These are phyloP conservation scores for Dermochelys coriacea DNA, from an alignment of 2,797 vertebrate species.

Conservation along the genomic window DNA sequence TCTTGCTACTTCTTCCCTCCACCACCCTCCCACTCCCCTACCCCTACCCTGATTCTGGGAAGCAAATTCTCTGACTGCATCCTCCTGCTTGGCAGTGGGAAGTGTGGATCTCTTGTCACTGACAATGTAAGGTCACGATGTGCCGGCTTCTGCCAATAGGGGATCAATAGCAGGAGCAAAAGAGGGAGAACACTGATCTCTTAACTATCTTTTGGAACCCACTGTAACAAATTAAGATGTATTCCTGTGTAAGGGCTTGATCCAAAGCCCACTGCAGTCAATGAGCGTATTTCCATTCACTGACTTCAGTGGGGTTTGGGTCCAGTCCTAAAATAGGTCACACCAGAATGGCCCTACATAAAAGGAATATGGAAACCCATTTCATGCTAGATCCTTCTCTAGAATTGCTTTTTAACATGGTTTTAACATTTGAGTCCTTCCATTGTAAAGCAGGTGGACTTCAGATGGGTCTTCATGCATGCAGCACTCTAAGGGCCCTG, in stretches of 20 bases:
- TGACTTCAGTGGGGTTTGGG: neutral
- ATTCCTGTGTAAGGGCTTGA: neutral
- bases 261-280: neutral
- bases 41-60: neutral
- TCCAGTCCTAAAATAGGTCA: neutral
- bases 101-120: rapidly evolving
- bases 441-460: neutral
- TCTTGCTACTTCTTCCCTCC: neutral
- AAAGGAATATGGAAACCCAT: neutral
- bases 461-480: neutral
- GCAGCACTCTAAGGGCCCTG: no score
- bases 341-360: neutral
- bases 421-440: neutral
- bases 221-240: neutral
- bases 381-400: neutral
- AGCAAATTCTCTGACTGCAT: neutral
- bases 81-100: neutral
- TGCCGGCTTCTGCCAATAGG: neutral
- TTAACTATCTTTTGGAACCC: neutral
- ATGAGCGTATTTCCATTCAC: neutral
- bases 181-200: neutral
- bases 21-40: neutral
- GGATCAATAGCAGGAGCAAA: neutral
- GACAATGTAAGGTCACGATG: neutral
- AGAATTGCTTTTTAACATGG: neutral